A percentile compares a stretch with the other conserved stretches of the same genome.
Conservation (phyloP, 2,888 invertebrate genomes). For the Tridacna crocea region DNA sequence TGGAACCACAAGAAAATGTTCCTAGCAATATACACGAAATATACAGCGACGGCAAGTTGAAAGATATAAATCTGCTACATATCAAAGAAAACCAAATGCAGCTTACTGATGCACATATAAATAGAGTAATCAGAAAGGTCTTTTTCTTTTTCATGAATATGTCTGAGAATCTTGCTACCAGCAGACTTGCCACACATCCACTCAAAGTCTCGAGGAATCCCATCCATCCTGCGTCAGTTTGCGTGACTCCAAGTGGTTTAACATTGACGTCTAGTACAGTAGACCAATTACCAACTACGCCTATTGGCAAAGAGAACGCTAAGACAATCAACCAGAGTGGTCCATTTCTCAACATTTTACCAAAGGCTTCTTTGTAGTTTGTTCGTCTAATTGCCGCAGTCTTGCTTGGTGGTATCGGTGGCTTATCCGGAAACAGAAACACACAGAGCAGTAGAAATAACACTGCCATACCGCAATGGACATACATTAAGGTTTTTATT, state of each 20-base stretch:
- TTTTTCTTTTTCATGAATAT: constrained; percentile 27
- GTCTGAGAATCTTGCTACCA: constrained; percentile 34
- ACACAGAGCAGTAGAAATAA: constrained; percentile 8
- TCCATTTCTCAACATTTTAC: constrained; percentile 18
- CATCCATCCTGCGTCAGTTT: constrained; percentile 40
- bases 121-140: constrained; percentile 17
- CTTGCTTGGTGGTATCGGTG: constrained; percentile 27
- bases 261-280: constrained; percentile 34
- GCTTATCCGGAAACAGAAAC: constrained; percentile 10
- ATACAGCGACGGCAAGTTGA: constrained; percentile 30
- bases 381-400: constrained; percentile 13
- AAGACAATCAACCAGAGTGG: constrained; percentile 26
- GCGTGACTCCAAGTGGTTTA: constrained; percentile 31
- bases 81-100: constrained; percentile 37
- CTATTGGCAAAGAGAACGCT: constrained; percentile 22
- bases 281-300: constrained; percentile 30
- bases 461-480: constrained; percentile 16
- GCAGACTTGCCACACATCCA: constrained; percentile 27
- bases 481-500: constrained; percentile 20
- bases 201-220: constrained; percentile 31
- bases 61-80: constrained; percentile 21
- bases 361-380: constrained; percentile 22
- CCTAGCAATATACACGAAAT: constrained; percentile 30
- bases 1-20: constrained; percentile 21
- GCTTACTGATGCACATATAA: constrained; percentile 1